Conservation (phyloP, 2,888 invertebrate genomes). For the Limnephilus marmoratus region DNA sequence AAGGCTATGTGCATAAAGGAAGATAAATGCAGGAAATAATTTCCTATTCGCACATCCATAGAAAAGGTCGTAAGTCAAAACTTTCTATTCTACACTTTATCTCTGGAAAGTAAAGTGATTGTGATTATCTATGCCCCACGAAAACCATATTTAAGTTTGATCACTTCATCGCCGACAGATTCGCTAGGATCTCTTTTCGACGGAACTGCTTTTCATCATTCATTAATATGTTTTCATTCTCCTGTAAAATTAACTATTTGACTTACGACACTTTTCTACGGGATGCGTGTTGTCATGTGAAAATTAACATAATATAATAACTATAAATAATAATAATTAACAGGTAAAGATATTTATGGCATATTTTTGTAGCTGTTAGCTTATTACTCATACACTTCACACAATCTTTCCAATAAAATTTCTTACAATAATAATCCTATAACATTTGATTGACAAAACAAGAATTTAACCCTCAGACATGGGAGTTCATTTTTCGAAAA, state of each 20-base stretch:
- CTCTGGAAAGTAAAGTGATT: too few relatives aligned
- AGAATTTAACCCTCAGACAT: background rate
- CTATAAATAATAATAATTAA: background rate
- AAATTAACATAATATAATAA: background rate
- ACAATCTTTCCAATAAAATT: background rate
- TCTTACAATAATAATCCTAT: background rate
- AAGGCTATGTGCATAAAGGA: background rate
- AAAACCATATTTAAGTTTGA: too few relatives aligned
- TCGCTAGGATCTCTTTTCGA: too few relatives aligned
- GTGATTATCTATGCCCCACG: too few relatives aligned
- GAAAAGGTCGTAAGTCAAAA: too few relatives aligned
- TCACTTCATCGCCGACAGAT: too few relatives aligned
- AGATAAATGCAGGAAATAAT: background rate
- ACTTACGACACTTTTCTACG: too few relatives aligned
- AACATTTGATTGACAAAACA: background rate
- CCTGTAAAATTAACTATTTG: too few relatives aligned
- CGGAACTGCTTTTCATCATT: too few relatives aligned
- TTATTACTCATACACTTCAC: background rate
- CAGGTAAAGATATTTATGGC: constrained; percentile 2
- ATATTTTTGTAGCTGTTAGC: background rate
- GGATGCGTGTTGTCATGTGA: background rate
- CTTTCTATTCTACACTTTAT: too few relatives aligned
- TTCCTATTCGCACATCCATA: background rate
- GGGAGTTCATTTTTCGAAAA: too few relatives aligned
- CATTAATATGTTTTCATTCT: too few relatives aligned